Conservation (phyloP, 2,113 vertebrate species). For the Xenotilapia longispinis region DNA sequence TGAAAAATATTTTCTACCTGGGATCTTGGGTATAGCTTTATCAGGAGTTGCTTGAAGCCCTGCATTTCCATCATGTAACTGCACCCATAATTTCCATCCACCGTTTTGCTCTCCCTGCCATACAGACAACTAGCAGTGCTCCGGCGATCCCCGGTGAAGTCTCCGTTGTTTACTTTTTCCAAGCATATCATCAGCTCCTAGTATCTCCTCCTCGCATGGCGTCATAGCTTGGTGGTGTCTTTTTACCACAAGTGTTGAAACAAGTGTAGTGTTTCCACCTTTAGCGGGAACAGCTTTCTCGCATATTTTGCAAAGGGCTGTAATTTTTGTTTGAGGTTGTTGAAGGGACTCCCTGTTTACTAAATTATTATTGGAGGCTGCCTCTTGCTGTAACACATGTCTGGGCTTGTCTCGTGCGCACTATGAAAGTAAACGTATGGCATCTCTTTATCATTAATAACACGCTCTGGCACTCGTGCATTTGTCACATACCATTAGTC, state of each 20-base stretch:
- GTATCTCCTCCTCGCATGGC: background rate
- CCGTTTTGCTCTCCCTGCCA: background rate
- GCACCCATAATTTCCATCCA: background rate
- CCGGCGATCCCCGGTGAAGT: accelerated
- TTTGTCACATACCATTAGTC: background rate
- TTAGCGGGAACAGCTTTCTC: accelerated
- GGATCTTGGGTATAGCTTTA: background rate
- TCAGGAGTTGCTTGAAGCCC: background rate
- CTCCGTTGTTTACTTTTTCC: background rate
- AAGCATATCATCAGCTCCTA: background rate
- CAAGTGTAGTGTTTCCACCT: background rate
- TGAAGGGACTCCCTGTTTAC: background rate
- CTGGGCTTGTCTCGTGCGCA: background rate
- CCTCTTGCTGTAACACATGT: background rate
- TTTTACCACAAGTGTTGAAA: background rate
- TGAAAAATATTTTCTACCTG: background rate
- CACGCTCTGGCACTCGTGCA: background rate
- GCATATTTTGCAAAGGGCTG: accelerated
- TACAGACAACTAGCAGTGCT: background rate
- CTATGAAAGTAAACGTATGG: background rate
- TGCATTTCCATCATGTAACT: background rate
- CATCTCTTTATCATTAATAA: background rate
- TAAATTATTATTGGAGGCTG: background rate
- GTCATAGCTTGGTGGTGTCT: background rate
- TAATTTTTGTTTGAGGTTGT: background rate